A percentile compares a stretch with the other conserved stretches of the same genome.
These are phyloP conservation scores for Mythimna ferrago DNA, from an alignment of 2,888 invertebrate species.

Conservation along the genomic window DNA sequence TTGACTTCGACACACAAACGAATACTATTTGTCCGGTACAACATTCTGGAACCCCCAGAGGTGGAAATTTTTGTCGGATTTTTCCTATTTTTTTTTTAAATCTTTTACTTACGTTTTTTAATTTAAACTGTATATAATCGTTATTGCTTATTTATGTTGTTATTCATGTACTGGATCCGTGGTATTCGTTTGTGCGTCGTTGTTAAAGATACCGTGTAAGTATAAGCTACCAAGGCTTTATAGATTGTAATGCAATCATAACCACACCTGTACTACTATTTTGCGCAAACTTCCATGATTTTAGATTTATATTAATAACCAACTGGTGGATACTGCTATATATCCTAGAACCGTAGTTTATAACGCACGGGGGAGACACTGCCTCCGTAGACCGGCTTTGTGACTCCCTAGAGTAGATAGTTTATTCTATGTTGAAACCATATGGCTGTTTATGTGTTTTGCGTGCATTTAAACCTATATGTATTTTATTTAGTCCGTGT, in stretches of 20 bases:
- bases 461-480: background rate
- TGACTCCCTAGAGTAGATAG: constrained; percentile 32
- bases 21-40: too few relatives aligned
- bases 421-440: constrained; percentile 42
- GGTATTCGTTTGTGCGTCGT: too few relatives aligned
- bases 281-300: constrained; percentile 5
- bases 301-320: constrained; percentile 49
- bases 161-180: background rate
- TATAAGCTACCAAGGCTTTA: background rate
- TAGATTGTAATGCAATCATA: background rate
- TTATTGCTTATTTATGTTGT: background rate
- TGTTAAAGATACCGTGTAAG: too few relatives aligned
- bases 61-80: too few relatives aligned
- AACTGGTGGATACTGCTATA: constrained; percentile 25
- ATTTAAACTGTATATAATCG: too few relatives aligned
- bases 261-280: background rate
- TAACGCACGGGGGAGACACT: constrained; percentile 29
- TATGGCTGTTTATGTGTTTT: constrained; percentile 24
- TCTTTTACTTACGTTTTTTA: too few relatives aligned
- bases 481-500: background rate
- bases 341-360: constrained; percentile 43
- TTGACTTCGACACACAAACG: too few relatives aligned
- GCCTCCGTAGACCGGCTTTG: constrained; percentile 32
- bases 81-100: too few relatives aligned
- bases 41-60: too few relatives aligned